A percentile compares a stretch with the other conserved stretches of the same genome.
These are phyloP conservation scores for Pomatorhinus ruficollis DNA, from an alignment of 2,113 vertebrate species.

Conservation along the genomic window DNA sequence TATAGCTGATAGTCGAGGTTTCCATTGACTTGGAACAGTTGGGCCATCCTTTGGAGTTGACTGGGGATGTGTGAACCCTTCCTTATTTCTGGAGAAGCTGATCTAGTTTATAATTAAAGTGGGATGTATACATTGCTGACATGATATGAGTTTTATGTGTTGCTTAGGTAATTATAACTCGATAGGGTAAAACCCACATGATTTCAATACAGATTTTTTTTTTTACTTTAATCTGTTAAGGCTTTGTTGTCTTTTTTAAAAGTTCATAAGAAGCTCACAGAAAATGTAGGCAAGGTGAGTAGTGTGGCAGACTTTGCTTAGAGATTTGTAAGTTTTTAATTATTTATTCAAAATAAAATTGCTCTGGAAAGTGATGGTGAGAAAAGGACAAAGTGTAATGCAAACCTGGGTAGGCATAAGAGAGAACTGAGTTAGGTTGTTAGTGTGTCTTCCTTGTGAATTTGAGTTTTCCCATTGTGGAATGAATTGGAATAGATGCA, in stretches of 20 bases:
- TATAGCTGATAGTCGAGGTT: background rate
- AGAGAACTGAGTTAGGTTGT: background rate
- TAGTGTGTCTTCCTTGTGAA: background rate
- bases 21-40: background rate
- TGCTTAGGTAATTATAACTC: background rate
- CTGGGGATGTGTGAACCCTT: background rate
- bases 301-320: background rate
- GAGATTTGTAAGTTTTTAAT: background rate
- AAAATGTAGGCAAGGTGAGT: background rate
- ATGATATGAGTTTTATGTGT: background rate
- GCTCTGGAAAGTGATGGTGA: background rate
- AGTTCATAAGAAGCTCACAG: background rate
- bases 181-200: background rate
- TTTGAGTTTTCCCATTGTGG: background rate
- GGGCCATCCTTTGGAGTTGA: background rate
- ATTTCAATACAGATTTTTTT: background rate
- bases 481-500: background rate
- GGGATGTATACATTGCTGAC: background rate
- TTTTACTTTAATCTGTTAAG: background rate
- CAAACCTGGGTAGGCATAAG: background rate
- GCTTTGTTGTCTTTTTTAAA: background rate
- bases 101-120: background rate
- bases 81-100: background rate
- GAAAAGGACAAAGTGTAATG: background rate
- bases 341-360: background rate